phyloP scores from a whole-genome alignment of 2,797 vertebrate species.

The Cyclura pinguis region DNA sequence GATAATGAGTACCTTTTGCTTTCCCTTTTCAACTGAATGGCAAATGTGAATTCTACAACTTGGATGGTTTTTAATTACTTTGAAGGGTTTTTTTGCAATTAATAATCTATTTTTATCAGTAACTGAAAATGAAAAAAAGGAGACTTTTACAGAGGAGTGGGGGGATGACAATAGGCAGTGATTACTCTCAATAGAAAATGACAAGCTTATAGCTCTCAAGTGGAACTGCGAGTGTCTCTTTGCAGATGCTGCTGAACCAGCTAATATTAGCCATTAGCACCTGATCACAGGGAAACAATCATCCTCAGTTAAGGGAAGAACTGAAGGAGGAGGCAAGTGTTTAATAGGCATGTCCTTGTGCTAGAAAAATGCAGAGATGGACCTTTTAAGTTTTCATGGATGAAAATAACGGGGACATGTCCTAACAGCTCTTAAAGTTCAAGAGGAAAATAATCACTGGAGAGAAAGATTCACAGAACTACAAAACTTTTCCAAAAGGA shows the following conservation, averaged over 20 bases:
- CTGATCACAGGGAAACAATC: slow-evolving; percentile 58
- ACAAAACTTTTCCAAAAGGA: too few relatives aligned
- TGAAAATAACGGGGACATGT: neutral
- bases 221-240: slow-evolving; percentile 41
- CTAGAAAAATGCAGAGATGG: slow-evolving; percentile 24
- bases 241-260: slow-evolving; percentile 64
- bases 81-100: slow-evolving; percentile 65
- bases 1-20: neutral
- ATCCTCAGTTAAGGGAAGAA: slow-evolving; percentile 9
- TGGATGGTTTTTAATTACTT: slow-evolving; percentile 56
- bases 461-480: too few relatives aligned
- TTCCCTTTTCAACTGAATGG: neutral
- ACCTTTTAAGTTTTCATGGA: neutral
- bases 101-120: slow-evolving; percentile 47
- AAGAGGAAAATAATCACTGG: too few relatives aligned
- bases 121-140: slow-evolving; percentile 46
- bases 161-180: slow-evolving; percentile 57
- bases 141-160: slow-evolving; percentile 51
- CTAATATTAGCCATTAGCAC: slow-evolving; percentile 65
- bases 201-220: slow-evolving; percentile 50
- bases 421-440: too few relatives aligned
- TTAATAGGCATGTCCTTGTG: slow-evolving; percentile 50
- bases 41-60: slow-evolving; percentile 11
- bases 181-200: slow-evolving; percentile 70
- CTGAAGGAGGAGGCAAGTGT: slow-evolving; percentile 3